Base-by-base conservation (phyloP, 1,140 invertebrate species). In the Riptortus pedestris region DNA sequence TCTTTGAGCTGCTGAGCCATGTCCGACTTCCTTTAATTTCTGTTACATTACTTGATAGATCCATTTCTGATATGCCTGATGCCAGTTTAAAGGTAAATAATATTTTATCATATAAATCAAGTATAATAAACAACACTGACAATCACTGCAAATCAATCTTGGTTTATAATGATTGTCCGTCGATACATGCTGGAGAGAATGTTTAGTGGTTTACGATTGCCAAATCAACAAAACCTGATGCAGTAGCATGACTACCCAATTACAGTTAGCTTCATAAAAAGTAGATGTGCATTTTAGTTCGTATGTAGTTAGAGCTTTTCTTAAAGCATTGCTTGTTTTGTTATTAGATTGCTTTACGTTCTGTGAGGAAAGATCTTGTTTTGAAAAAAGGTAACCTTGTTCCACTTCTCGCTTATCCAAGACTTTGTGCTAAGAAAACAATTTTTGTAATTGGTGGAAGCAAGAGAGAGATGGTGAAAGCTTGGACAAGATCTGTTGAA, bases 381-480 rank as follows among this genome's bases (percentile, higher is more conserved):
- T 80, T 81, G 1, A 83, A 86, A 72, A 84, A 87, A 73, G 87
- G 87, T 26, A 87, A 85, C 69, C 74, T 92, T 48, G 88, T 91
- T 59, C 80, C 86, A 48, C 74, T 91, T 65, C 79, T 81, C 16
- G 87, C 84, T 29, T 83, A 87, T 69, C 90, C 91, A 0, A 79
- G 91, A 16, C 79, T 87, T 48, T 83, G 86, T 71, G 89, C 90
- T 0, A 88, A 93, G 68, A 92, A 92, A 73, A 84, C 90, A 70
- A 86, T 97, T 62, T 88, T 92, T 71, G 84, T 95, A 33, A 89
- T 93, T 65, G 93, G 93, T 52, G 94, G 94, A 12, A 93, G 88
- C 0, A 86, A 91, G 69, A 80, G 91, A 63, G 86, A 91, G 76
- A 80, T 86, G 20, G 83, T 85, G 2, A 77, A 78, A 29, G 76